Evolutionary conservation across 2,888 invertebrate species (phyloP).

Genomic region (Cephalotes varians): DNA sequence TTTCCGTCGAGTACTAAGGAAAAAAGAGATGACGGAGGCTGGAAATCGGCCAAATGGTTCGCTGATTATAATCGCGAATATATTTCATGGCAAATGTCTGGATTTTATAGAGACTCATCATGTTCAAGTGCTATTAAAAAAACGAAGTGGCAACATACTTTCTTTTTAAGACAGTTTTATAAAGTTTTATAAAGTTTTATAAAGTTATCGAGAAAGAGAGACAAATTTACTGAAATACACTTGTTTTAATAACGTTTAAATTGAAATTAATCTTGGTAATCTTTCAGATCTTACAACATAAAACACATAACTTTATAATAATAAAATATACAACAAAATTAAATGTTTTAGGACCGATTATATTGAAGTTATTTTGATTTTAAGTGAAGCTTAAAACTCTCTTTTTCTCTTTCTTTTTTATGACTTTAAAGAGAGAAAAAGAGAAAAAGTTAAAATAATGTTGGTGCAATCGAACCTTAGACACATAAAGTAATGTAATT

Average conservation of each 20-base stretch:
- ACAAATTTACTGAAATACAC: not conserved
- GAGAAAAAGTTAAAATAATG: no score
- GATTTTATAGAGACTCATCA: constrained; percentile 20
- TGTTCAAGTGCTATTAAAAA: not conserved
- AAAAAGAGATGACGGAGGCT: constrained; percentile 70
- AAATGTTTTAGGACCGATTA: no score
- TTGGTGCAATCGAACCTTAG: no score
- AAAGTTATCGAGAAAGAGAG: no score
- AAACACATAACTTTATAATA: not conserved
- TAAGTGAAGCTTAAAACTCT: no score
- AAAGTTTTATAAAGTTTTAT: no score
- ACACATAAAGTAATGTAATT: not conserved
- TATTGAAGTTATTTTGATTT: no score
- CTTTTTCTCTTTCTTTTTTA: no score
- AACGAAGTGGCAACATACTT: not conserved
- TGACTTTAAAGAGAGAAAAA: no score
- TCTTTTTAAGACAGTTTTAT: not conserved
- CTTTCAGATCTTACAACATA: not conserved
- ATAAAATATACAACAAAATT: not conserved
- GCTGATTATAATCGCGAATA: not conserved
- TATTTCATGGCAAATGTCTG: constrained; percentile 11
- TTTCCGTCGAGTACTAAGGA: constrained; percentile 28
- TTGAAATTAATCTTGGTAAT: not conserved
- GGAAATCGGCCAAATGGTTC: constrained; percentile 64
- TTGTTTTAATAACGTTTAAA: not conserved